These are phyloP conservation scores for Ia io DNA, from an alignment of 2,113 vertebrate genomes.

Conservation along the genomic window DNA sequence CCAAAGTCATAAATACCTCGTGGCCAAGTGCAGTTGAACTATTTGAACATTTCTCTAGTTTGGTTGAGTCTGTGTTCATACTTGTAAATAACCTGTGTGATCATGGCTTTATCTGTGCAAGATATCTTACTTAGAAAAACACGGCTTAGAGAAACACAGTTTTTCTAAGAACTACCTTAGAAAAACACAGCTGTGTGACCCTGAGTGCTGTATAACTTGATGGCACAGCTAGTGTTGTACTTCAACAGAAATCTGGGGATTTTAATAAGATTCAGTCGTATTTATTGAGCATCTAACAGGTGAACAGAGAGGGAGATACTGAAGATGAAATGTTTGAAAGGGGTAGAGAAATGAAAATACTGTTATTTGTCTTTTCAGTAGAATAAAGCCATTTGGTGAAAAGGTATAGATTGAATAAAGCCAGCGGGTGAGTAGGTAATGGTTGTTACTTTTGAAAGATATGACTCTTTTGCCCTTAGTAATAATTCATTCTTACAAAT, in stretches of 20 bases:
- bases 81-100: not conserved
- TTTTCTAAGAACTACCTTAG: not conserved
- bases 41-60: not conserved
- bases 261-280: not conserved
- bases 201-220: rapidly evolving
- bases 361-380: not conserved
- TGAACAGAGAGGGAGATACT: not conserved
- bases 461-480: not conserved
- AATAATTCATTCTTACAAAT: not conserved
- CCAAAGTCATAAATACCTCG: not conserved
- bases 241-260: not conserved
- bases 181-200: not conserved
- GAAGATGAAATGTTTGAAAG: not conserved
- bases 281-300: not conserved
- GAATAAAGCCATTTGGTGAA: not conserved
- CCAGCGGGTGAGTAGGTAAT: not conserved
- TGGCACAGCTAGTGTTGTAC: not conserved
- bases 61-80: not conserved
- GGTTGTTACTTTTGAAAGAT: not conserved
- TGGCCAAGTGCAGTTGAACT: not conserved
- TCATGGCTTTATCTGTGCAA: not conserved
- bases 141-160: not conserved
- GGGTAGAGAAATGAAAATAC: not conserved
- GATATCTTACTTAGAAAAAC: not conserved
- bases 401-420: not conserved